A percentile compares a stretch with the other conserved stretches of the same genome.
phyloP scores from a whole-genome alignment of 2,113 vertebrate genomes.

The Xiphias gladius region DNA sequence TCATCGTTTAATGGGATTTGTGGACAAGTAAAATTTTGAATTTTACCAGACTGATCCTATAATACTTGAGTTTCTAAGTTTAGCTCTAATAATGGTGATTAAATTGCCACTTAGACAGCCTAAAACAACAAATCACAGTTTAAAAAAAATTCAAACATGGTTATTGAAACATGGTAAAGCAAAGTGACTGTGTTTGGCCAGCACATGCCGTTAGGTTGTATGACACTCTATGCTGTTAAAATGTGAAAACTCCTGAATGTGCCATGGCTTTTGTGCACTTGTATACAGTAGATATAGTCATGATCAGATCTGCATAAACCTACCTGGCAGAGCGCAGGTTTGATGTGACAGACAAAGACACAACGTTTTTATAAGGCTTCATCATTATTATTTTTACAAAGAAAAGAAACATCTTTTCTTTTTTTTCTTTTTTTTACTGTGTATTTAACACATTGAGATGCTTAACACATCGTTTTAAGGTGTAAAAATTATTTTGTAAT shows the following conservation, averaged over 20 bases:
- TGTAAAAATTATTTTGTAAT: slow-evolving; percentile 68
- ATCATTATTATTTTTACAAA: slow-evolving; percentile 28
- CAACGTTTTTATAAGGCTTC: slow-evolving; percentile 2
- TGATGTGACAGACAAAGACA: not conserved
- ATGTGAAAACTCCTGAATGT: not conserved
- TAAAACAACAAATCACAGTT: too few species aligned
- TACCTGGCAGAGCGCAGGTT: not conserved
- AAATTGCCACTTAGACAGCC: too few species aligned
- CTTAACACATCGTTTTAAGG: slow-evolving; percentile 70
- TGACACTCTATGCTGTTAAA: not conserved
- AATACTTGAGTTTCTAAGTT: slow-evolving; percentile 6
- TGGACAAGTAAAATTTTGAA: not conserved
- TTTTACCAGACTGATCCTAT: not conserved
- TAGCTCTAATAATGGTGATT: not conserved
- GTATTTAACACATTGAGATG: slow-evolving; percentile 30
- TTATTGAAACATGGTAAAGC: not conserved
- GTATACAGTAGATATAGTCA: not conserved
- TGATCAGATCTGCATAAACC: not conserved
- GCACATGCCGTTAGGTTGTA: not conserved
- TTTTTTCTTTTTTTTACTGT: slow-evolving; percentile 20
- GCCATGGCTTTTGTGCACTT: not conserved
- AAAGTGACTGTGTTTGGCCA: not conserved
- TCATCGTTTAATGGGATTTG: slow-evolving; percentile 3
- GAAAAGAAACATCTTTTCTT: not conserved
- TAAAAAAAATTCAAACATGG: not conserved